Percentiles rank a stretch among this genome's conserved stretches.
Evolutionary conservation across 2,888 invertebrate species (phyloP).

Genomic region (Aporophyla lueneburgensis): DNA sequence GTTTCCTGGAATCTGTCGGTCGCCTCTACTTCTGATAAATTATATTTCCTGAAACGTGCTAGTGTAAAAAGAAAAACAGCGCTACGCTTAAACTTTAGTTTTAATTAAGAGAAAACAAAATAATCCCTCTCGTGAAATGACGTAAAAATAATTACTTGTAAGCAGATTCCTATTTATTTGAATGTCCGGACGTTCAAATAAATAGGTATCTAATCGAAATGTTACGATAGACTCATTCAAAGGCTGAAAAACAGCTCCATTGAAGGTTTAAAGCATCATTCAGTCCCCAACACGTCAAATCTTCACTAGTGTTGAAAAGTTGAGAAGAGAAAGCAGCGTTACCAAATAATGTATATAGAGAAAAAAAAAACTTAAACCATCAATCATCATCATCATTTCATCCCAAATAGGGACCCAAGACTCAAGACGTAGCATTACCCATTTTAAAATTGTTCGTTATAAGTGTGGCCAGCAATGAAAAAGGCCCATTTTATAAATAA

Average conservation of each 20-base stretch:
- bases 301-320: background rate
- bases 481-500: conserved; percentile 25
- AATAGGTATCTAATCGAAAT: too few species aligned
- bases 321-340: background rate
- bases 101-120: background rate
- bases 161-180: too few species aligned
- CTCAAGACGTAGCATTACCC: background rate
- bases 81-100: background rate
- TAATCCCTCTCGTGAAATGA: background rate
- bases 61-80: background rate
- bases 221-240: too few species aligned
- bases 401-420: background rate
- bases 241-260: background rate
- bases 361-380: too few species aligned
- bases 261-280: background rate
- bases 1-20: background rate
- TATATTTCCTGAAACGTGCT: conserved; percentile 11
- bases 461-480: background rate
- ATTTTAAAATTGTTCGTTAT: background rate
- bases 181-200: too few species aligned
- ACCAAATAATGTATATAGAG: background rate
- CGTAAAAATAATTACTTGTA: background rate
- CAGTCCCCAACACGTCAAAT: background rate
- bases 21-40: background rate
- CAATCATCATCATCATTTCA: too few species aligned